These are phyloP conservation scores for Petrophora chlorosata DNA, from an alignment of 2,888 invertebrate genomes.

Conservation along the genomic window DNA sequence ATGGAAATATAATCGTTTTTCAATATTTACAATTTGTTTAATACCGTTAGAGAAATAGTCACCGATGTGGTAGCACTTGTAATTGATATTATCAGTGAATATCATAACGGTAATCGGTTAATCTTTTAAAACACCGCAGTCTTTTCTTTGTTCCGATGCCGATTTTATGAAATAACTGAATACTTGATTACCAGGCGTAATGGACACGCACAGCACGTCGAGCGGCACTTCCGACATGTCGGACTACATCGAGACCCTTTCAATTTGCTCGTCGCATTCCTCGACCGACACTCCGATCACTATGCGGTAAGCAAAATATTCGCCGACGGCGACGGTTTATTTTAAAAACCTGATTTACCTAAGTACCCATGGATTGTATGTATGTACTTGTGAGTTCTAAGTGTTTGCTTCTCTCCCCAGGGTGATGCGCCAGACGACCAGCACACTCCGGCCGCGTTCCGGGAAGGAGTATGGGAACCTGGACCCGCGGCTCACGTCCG, in stretches of 20 bases:
- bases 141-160: no score
- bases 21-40: no score
- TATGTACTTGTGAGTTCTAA: background rate
- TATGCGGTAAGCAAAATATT: slow-evolving; percentile 59
- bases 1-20: no score
- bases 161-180: no score
- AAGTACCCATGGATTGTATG: no score
- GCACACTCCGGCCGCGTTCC: slow-evolving; percentile 91
- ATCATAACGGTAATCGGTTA: no score
- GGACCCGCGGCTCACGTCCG: slow-evolving; percentile 46
- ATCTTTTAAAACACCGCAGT: no score
- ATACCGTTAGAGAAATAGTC: no score
- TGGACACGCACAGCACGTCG: slow-evolving; percentile 90
- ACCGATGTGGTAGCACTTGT: no score
- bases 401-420: slow-evolving; percentile 39
- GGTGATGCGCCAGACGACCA: slow-evolving; percentile 69
- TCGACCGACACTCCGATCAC: slow-evolving; percentile 89
- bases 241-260: slow-evolving; percentile 93
- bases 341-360: no score
- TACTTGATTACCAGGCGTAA: slow-evolving; percentile 53
- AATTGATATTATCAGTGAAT: no score
- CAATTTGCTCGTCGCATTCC: slow-evolving; percentile 91
- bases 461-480: slow-evolving; percentile 91
- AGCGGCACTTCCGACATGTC: slow-evolving; percentile 95
- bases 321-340: background rate